Evolutionary conservation across 2,888 invertebrate genomes (phyloP), one percentile per base, ranked within the genome.

Genomic region (Hipparchia sbordonii): DNA sequence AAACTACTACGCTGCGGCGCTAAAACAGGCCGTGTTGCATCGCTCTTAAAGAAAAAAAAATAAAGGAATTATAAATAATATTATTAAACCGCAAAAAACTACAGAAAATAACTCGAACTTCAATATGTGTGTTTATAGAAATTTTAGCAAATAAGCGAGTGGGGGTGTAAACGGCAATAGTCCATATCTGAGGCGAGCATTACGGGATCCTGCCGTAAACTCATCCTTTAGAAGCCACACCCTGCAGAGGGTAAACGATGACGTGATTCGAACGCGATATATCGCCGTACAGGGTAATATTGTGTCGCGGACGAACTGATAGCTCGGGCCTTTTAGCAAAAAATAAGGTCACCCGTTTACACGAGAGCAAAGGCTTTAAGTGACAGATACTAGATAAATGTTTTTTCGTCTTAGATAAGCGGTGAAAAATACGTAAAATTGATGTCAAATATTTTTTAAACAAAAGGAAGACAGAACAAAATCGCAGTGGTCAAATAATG

Each of bases 381-480:
- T 91, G 92, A 92, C 92, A 91, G 89, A 92, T 91, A 87, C 89
- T 90, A 92, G 92, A 92, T 92, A 92, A 92, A 92, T 92, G 90
- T 90, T 88, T 91, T 90, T 87, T 85, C 89, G 84, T 84, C 82
- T 86, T 85, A 90, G 90, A 91, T 90, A 90, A 88, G 88, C 84
- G 82, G 82, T 80, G 84, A 77, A 85, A 84, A 84, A 86, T 85
- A 86, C 87, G 65, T 68, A 66, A 90, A 87, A 87, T 71, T 61
- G 66, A n/a, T 6, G 45, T 4, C 13, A 65, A 33, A 52, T 46
- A 48, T 65, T 23, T 33, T 52, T 65, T 65, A 52, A 60, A 9
- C 2, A 10, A 1, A 52, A 12, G 12, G 10, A 12, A 6, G 6
- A 48, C 8, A 48, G 6, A 48, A 48, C 46, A 1, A 48, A 48